A percentile compares a stretch with the other conserved stretches of the same genome.
phyloP scores from a whole-genome alignment of 2,797 vertebrate genomes.

The Coreius guichenoti region DNA sequence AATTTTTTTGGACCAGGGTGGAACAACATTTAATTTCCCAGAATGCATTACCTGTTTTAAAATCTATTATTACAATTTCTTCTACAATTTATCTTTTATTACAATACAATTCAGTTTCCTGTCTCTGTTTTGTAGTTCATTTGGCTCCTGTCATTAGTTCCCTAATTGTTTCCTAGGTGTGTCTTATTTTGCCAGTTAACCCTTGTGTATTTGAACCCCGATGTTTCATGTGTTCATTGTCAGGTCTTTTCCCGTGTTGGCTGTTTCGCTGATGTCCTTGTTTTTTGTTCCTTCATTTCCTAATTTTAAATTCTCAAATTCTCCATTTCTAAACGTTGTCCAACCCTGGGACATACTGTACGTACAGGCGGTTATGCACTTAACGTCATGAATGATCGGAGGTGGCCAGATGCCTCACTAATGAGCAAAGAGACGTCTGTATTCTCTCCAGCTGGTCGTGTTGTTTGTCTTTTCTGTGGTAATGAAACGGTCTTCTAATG shows the following conservation, averaged over 20 bases:
- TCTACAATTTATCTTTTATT: too few species aligned
- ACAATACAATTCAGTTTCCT: neutral
- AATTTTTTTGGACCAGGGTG: neutral
- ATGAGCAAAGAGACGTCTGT: conserved; percentile 10
- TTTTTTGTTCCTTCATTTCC: too few species aligned
- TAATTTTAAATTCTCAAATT: neutral
- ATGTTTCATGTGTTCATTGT: neutral
- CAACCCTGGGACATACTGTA: neutral
- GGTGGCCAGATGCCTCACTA: conserved; percentile 1
- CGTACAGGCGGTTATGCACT: neutral
- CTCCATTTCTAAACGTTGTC: neutral
- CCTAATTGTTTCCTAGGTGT: too few species aligned
- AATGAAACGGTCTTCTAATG: conserved; percentile 8
- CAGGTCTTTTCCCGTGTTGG: neutral
- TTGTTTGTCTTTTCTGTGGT: conserved; percentile 10
- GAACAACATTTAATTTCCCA: neutral
- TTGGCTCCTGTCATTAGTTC: neutral
- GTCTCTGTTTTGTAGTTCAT: neutral
- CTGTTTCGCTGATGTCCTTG: neutral
- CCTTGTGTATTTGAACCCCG: neutral
- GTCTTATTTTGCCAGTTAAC: neutral
- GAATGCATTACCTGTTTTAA: neutral
- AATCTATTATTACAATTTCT: too few species aligned
- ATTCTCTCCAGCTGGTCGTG: conserved; percentile 23
- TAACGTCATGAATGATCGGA: neutral